Evolutionary conservation across 2,797 vertebrate genomes (phyloP), one percentile per base, ranked within the genome.

Genomic region (Sebastes trivittatus): DNA sequence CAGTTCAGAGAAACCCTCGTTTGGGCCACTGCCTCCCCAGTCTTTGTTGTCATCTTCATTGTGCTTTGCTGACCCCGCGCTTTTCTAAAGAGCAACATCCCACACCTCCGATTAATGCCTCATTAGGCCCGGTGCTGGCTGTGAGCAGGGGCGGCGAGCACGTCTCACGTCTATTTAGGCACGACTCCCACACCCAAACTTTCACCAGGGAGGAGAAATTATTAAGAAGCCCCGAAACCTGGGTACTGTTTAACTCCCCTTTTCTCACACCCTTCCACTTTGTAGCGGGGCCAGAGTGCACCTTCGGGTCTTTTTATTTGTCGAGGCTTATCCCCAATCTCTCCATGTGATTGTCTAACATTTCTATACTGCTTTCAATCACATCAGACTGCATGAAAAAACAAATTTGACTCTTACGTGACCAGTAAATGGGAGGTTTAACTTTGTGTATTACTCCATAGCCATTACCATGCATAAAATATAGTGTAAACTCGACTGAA

Each of bases 21-120:
- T 92, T 88, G 82, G 81, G 83, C 88, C 89, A 86, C 80, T 82
- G 78, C 89, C 83, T 87, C 81, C 85, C 61, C 78, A 73, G 82
- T 92, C 94, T 94, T 96, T 96, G 95, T 95, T 91, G 92, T 89
- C 85, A 78, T 92, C 91, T 90, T 95, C 91, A 93, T 95, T 95
- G 94, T 94, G 89, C 78, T 89, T 82, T 90, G 89, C 93, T 94
- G 94, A 95, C 93, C 92, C 92, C 27, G 77, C 84, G 81, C 89
- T 94, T 95, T 91, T 92, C 87, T 83, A 93, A 92, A 93, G 89
- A 92, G 91, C 90, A 93, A 86, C 94, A 94, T 92, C 94, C 95
- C 93, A 94, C 94, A 95, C 94, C 95, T 95, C 94, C 84, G 90
- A 94, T 94, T 95, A 95, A 94, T 94, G 95, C 93, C 95, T 96